These are phyloP conservation scores for Tenrec ecaudatus DNA, from an alignment of 2,113 vertebrate genomes.

Conservation along the genomic window DNA sequence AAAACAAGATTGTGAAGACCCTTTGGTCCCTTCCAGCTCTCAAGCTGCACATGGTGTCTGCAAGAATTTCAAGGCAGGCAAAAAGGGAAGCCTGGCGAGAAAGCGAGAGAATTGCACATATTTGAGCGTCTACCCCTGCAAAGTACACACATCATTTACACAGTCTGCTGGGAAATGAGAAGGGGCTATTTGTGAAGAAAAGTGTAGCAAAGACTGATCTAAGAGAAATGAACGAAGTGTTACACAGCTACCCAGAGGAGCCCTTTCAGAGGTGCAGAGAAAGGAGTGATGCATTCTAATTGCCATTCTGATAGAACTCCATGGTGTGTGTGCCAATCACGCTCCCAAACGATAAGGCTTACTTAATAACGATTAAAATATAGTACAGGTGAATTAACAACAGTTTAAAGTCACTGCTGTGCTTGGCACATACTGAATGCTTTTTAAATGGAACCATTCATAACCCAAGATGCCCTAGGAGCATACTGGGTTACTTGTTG, in stretches of 20 bases:
- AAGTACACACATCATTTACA: neutral
- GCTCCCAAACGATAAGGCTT: neutral
- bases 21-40: neutral
- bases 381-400: neutral
- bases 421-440: neutral
- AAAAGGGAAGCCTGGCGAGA: neutral
- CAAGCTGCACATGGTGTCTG: neutral
- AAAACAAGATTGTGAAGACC: neutral
- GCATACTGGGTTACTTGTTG: no score
- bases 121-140: neutral
- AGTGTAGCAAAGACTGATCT: neutral
- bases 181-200: constrained; percentile 2
- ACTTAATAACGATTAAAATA: neutral
- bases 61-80: neutral
- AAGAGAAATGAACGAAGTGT: no score
- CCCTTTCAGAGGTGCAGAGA: neutral
- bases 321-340: neutral
- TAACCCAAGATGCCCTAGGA: no score
- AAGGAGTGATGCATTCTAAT: neutral
- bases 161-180: neutral
- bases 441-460: no score
- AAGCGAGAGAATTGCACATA: no score
- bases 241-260: neutral
- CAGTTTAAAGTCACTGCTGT: neutral
- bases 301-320: neutral